Base-by-base conservation (phyloP, 2,113 vertebrate species). In the Hoplias malabaricus region DNA sequence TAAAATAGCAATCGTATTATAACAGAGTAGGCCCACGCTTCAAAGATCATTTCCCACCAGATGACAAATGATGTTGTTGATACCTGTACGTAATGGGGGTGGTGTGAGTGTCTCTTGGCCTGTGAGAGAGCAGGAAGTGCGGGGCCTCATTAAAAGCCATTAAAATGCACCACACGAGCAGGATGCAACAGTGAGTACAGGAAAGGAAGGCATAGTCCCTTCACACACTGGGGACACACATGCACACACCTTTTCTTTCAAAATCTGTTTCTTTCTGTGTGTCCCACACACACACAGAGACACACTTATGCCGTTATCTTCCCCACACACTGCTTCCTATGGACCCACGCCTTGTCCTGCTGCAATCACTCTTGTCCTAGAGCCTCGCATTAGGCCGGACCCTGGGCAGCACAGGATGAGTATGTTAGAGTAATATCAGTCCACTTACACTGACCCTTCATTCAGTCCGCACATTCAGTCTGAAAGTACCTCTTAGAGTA, bases 181-280 rank as follows among this genome's bases (percentile, higher is more conserved):
- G 92, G 92, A 93, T 89, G 83, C 56, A 81, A 83, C 80, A 90
- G 92, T 92, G 92, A 91, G 91, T 93, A 92, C 88, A 93, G 92
- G 92, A 93, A 93, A 90, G 88, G 84, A 78, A 90, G 90, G 88
- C 90, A 90, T 88, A 84, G 89, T 86, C 83, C 86, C 85, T 85
- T 70, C 71, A 29, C 69, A 73, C 66, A 67, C 53, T 59, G 25
- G 33, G 42, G n/a, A 73, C 73, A 73, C 59, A 76, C 73, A 69
- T 50, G 48, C 88, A 89, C 84, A 87, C 86, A 86, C 82, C 78
- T 79, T 85, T 82, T n/a, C n/a, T n/a, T 82, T 80, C 86, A 81
- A 61, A 16, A 83, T 84, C 73, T 79, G 54, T 71, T 84, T 63
- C 77, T 38, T 34, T 76, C 79, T 73, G 38, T 74, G 73, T 79